Evolutionary conservation across 2,113 vertebrate species (phyloP).

Genomic region (Anarrhichthys ocellatus): DNA sequence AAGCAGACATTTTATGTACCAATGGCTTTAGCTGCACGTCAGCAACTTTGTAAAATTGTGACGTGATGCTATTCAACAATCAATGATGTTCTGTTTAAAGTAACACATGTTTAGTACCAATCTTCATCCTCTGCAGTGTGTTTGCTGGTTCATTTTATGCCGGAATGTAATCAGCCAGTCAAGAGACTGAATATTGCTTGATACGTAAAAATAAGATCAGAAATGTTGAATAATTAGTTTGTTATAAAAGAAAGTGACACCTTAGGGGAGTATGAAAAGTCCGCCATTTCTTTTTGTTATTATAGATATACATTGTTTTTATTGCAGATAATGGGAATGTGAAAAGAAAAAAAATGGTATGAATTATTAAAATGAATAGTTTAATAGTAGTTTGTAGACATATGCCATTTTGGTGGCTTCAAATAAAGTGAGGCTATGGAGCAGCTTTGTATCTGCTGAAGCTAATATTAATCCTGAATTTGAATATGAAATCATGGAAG

Average conservation of each 20-base stretch:
- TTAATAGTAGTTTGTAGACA: too few species aligned
- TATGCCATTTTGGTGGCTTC: neutral
- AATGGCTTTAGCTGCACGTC: conserved; percentile 1
- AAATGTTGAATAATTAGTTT: neutral
- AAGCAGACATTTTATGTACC: neutral
- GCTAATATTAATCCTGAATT: too few species aligned
- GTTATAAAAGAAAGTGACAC: neutral
- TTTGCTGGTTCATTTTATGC: neutral
- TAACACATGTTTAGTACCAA: neutral
- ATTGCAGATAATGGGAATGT: neutral
- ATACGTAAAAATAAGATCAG: neutral
- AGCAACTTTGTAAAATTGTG: neutral
- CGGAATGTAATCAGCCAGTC: neutral
- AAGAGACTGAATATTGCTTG: neutral
- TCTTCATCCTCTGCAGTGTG: neutral
- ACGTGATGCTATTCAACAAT: conserved; percentile 12
- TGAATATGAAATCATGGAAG: too few species aligned
- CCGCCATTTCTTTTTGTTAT: neutral
- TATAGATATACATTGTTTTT: neutral
- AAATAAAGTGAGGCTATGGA: too few species aligned
- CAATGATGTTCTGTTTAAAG: neutral
- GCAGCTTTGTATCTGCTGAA: too few species aligned
- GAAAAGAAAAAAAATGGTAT: too few species aligned
- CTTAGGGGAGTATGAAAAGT: neutral
- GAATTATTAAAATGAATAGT: too few species aligned